Percentiles rank a stretch among this genome's conserved stretches.
These are phyloP conservation scores for Puntigrus tetrazona DNA, from an alignment of 2,113 vertebrate species.

Conservation along the genomic window DNA sequence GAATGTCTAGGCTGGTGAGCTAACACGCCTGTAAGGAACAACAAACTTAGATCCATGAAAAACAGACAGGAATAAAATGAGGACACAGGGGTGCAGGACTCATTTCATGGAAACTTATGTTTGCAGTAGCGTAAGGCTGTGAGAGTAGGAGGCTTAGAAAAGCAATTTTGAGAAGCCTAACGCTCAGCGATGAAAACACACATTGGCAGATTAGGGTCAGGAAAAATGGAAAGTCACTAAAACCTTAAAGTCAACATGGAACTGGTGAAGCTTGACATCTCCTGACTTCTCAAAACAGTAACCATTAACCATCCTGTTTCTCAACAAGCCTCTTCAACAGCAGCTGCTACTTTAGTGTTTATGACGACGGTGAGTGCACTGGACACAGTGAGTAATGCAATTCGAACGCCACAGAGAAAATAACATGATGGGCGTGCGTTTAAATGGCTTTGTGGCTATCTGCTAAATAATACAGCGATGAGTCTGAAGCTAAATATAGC, in stretches of 20 bases:
- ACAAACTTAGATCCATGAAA: not conserved
- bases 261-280: not conserved
- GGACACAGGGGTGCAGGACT: not conserved
- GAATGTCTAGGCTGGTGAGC: not conserved
- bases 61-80: not conserved
- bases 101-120: not conserved
- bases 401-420: not conserved
- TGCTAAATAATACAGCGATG: slow-evolving; percentile 6
- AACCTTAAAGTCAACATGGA: not conserved
- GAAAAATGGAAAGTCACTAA: not conserved
- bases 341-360: not conserved
- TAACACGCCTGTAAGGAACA: not conserved
- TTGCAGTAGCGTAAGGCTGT: not conserved
- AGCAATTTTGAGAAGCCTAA: not conserved
- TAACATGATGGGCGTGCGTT: not conserved
- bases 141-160: not conserved
- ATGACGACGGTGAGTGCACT: not conserved
- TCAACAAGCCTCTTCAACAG: not conserved
- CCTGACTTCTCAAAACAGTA: not conserved
- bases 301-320: not conserved
- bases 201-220: slow-evolving; percentile 8
- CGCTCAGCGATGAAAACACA: not conserved
- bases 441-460: not conserved
- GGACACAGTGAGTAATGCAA: not conserved
- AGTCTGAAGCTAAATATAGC: slow-evolving; percentile 2